Percentiles rank a stretch among this genome's conserved stretches.
Evolutionary conservation across 2,797 vertebrate genomes (phyloP).

Genomic region (Arremon aurantiirostris): DNA sequence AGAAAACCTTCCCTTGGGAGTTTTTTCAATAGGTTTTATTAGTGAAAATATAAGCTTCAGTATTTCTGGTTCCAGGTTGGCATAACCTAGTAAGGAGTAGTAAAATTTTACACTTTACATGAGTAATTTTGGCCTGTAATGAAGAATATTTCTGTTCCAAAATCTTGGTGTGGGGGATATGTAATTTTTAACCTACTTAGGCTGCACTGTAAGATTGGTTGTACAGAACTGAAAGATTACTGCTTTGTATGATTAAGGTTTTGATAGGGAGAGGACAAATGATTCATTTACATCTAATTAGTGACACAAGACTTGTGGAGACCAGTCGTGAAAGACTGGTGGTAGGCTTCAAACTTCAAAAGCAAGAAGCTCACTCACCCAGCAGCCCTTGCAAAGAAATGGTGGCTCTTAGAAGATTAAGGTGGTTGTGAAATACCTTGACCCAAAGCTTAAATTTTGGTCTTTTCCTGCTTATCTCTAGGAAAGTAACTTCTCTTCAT

Average conservation of each 20-base stretch:
- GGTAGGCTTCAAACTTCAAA: not conserved
- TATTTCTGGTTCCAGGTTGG: not conserved
- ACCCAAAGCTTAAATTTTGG: not conserved
- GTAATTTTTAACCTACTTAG: not conserved
- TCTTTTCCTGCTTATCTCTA: not conserved
- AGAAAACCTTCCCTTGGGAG: fast-evolving
- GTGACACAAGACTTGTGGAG: not conserved
- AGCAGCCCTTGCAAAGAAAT: not conserved
- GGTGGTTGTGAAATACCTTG: not conserved
- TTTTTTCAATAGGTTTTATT: not conserved
- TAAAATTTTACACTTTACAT: not conserved
- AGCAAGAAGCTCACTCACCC: not conserved
- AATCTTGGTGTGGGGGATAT: not conserved
- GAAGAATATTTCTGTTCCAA: not conserved
- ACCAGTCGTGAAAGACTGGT: not conserved
- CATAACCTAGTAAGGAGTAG: not conserved
- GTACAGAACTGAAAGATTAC: not conserved
- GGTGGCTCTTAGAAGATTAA: not conserved
- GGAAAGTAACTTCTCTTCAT: not conserved
- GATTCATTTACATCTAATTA: not conserved
- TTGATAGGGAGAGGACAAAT: not conserved
- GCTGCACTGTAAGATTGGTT: not conserved
- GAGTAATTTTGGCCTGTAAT: not conserved
- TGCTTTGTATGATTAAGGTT: not conserved
- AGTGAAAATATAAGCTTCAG: not conserved